Conservation (phyloP, 2,888 invertebrate species). For the Agrochola litura region DNA sequence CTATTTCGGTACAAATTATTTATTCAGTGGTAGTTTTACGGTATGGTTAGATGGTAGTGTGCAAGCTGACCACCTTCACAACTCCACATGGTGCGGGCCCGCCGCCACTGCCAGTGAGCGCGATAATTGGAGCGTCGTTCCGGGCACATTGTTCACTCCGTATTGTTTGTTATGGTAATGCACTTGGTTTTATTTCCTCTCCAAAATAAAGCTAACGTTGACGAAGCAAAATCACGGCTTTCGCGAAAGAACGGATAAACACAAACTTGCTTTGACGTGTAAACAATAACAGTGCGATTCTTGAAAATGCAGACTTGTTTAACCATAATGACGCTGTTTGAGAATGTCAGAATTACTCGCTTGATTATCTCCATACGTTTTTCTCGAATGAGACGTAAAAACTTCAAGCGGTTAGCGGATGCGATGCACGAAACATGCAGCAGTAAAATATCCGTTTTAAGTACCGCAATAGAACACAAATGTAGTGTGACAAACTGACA, state of each 20-base stretch:
- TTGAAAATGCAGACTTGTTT: slow-evolving; percentile 51
- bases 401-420: slow-evolving; percentile 36
- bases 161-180: slow-evolving; percentile 73
- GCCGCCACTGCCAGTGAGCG: slow-evolving; percentile 43
- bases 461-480: slow-evolving; percentile 57
- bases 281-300: slow-evolving; percentile 63
- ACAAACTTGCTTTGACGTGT: slow-evolving; percentile 38
- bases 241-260: slow-evolving; percentile 50
- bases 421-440: slow-evolving; percentile 51
- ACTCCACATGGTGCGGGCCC: slow-evolving; percentile 39
- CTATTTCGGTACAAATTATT: slow-evolving; percentile 49
- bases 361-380: slow-evolving; percentile 56
- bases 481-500: slow-evolving; percentile 41
- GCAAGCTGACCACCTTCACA: slow-evolving; percentile 46
- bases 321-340: slow-evolving; percentile 35
- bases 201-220: slow-evolving; percentile 67
- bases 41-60: slow-evolving; percentile 26
- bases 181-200: slow-evolving; percentile 72
- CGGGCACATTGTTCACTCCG: slow-evolving; percentile 73
- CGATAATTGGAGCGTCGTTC: slow-evolving; percentile 80
- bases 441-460: slow-evolving; percentile 56
- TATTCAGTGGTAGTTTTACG: slow-evolving; percentile 51
- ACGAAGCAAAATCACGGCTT: slow-evolving; percentile 53
- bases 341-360: slow-evolving; percentile 39
- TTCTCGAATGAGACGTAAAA: slow-evolving; percentile 35